Evolutionary conservation across 2,113 vertebrate species (phyloP).

Genomic region (Orycteropus afer): DNA sequence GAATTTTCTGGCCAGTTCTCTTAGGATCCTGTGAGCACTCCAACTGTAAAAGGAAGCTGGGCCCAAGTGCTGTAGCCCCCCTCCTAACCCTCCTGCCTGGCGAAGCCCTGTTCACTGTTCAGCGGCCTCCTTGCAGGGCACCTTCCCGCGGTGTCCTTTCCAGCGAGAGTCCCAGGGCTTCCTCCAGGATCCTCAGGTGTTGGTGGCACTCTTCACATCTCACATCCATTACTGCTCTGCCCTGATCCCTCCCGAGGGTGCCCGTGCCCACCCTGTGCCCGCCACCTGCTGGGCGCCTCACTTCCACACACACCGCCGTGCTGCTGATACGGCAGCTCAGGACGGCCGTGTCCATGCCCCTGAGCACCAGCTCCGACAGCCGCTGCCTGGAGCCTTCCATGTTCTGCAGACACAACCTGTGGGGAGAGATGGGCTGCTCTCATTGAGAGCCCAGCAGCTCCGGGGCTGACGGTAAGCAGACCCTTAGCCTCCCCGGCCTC

Average conservation of each 20-base stretch:
- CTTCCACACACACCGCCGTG: slow-evolving; percentile 59
- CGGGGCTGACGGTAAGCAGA: background rate
- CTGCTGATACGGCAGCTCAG: slow-evolving; percentile 67
- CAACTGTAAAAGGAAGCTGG: background rate
- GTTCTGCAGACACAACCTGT: slow-evolving; percentile 21
- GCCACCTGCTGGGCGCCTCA: background rate
- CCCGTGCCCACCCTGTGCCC: rapidly evolving
- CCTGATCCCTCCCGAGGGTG: background rate
- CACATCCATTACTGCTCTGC: no score
- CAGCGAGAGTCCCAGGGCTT: background rate
- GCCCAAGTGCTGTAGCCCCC: rapidly evolving
- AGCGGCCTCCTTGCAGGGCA: background rate
- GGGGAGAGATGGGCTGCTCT: background rate
- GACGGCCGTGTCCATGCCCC: slow-evolving; percentile 18
- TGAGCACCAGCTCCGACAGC: slow-evolving; percentile 65
- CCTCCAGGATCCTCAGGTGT: background rate
- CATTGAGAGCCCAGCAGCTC: background rate
- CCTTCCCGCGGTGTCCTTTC: background rate
- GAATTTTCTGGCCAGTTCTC: background rate
- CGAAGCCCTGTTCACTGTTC: rapidly evolving
- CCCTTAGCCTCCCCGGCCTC: background rate
- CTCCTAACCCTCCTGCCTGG: background rate
- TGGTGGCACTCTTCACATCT: no score
- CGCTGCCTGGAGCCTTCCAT: background rate
- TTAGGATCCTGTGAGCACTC: background rate